Evolutionary conservation across 1,140 invertebrate genomes (phyloP).

Genomic region (Nephila pilipes): DNA sequence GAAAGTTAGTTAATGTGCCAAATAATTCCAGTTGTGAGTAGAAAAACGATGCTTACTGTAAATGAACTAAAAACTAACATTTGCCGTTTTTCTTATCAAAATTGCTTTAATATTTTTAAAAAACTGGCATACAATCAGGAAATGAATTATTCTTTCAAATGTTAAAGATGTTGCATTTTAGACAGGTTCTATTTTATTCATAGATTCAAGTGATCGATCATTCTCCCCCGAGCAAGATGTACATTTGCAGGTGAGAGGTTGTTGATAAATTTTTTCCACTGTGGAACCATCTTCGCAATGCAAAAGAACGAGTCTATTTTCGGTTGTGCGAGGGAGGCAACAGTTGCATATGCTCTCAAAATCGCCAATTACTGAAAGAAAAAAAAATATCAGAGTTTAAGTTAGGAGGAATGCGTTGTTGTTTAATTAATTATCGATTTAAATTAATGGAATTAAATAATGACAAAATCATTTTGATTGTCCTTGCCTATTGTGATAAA

Average conservation of each 20-base stretch:
- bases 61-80: no score
- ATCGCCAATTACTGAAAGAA: slow-evolving; percentile 36
- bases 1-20: not conserved
- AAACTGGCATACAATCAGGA: not conserved
- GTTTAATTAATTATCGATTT: no score
- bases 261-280: slow-evolving; percentile 52
- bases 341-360: slow-evolving; percentile 73
- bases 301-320: slow-evolving; percentile 31
- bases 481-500: no score
- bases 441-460: no score
- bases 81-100: not conserved
- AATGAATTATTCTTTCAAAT: not conserved
- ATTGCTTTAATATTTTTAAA: not conserved
- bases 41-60: no score
- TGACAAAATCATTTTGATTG: no score
- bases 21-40: not conserved
- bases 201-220: slow-evolving; percentile 11
- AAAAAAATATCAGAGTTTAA: not conserved
- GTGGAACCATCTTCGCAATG: slow-evolving; percentile 56
- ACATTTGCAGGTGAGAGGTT: slow-evolving; percentile 66
- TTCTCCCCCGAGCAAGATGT: slow-evolving; percentile 36
- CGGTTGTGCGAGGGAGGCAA: slow-evolving; percentile 14
- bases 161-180: not conserved
- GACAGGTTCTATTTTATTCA: slow-evolving; percentile 45
- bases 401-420: no score